A percentile compares a stretch with the other conserved stretches of the same genome.
Evolutionary conservation across 2,113 vertebrate genomes (phyloP).

Genomic region (Nansenia antarctica): DNA sequence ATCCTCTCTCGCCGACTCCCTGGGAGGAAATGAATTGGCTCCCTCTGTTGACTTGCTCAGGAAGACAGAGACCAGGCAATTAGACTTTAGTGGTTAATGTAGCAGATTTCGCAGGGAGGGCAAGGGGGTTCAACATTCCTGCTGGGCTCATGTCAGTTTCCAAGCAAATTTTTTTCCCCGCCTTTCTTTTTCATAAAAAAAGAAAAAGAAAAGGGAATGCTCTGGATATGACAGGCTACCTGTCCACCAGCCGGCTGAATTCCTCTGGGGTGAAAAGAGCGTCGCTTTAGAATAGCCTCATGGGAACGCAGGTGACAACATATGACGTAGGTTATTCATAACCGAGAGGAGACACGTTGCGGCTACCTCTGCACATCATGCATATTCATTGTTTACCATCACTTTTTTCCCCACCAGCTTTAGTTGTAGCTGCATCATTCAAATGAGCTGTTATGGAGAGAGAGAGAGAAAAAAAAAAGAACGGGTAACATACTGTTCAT

Average conservation of each 20-base stretch:
- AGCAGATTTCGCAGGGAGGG: slow-evolving; percentile 75
- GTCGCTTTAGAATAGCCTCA: slow-evolving; percentile 60
- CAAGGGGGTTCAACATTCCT: slow-evolving; percentile 75
- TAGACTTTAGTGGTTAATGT: slow-evolving; percentile 80
- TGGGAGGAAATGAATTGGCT: slow-evolving; percentile 78
- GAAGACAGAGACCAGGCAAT: slow-evolving; percentile 79
- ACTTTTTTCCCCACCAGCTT: slow-evolving; percentile 24
- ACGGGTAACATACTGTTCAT: slow-evolving; percentile 41
- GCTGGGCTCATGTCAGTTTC: slow-evolving; percentile 75
- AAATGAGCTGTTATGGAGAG: slow-evolving; percentile 39
- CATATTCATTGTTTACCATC: slow-evolving; percentile 74
- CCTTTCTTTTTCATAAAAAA: slow-evolving; percentile 40
- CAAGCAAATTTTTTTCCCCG: slow-evolving; percentile 47
- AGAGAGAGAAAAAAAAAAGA: too few relatives aligned
- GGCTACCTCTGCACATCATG: slow-evolving; percentile 59
- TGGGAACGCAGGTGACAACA: slow-evolving; percentile 71
- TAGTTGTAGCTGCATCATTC: slow-evolving; percentile 43
- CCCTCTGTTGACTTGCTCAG: slow-evolving; percentile 71
- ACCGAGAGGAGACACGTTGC: slow-evolving; percentile 52
- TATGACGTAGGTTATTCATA: slow-evolving; percentile 73
- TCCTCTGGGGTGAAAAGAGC: slow-evolving; percentile 67
- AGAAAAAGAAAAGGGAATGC: slow-evolving; percentile 51
- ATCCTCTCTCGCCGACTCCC: slow-evolving; percentile 73
- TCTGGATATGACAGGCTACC: slow-evolving; percentile 73
- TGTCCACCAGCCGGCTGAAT: slow-evolving; percentile 70